Evolutionary conservation across 2,797 vertebrate genomes (phyloP).

Genomic region (Pseudomugil tenellus): DNA sequence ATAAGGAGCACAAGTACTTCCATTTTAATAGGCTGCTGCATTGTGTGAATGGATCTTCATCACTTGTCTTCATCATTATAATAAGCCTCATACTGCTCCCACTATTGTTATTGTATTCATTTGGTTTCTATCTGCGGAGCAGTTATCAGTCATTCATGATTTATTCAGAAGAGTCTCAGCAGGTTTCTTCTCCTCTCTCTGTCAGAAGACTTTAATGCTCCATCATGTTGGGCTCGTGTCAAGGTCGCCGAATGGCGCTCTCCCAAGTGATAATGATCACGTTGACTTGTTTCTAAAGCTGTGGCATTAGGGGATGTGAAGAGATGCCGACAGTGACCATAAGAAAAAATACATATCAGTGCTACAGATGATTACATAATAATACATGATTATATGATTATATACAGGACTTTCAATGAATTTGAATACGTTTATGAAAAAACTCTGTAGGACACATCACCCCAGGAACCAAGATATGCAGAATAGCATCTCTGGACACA

Average conservation of each 20-base stretch:
- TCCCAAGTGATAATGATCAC: constrained; percentile 15
- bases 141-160: constrained; percentile 38
- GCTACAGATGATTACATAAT: too few species aligned
- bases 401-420: too few species aligned
- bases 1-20: constrained; percentile 12
- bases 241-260: constrained; percentile 17
- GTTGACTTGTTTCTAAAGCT: constrained; percentile 1
- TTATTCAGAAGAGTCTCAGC: constrained; percentile 49
- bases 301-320: constrained; percentile 3
- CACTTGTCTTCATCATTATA: constrained; percentile 23
- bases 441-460: too few species aligned
- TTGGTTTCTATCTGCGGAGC: constrained; percentile 17
- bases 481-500: too few species aligned
- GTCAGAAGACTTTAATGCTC: constrained; percentile 18
- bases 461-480: too few species aligned
- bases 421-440: too few species aligned
- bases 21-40: constrained; percentile 20
- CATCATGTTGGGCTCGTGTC: constrained; percentile 27
- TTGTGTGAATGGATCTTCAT: constrained; percentile 28
- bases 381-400: too few species aligned
- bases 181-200: constrained; percentile 33
- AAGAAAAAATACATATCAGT: neutral
- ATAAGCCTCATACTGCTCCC: neutral
- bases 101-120: neutral
- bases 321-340: constrained; percentile 3